Percentiles rank a stretch among this genome's conserved stretches.
Conservation (phyloP, 2,113 vertebrate species). For the Parus major region DNA sequence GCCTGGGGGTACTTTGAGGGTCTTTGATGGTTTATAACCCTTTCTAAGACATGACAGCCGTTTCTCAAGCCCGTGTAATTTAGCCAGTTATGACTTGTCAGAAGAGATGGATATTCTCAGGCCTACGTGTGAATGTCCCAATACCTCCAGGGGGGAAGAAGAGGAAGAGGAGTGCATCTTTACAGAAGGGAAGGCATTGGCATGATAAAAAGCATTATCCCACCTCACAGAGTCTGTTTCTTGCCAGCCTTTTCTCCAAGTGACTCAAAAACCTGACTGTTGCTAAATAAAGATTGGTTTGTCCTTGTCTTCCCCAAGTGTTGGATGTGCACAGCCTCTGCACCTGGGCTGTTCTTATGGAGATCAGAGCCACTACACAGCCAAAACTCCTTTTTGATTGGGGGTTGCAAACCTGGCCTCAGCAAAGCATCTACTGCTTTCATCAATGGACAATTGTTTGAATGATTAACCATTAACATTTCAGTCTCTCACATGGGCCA, state of each 20-base stretch:
- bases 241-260: neutral
- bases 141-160: neutral
- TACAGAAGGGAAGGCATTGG: neutral
- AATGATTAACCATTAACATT: neutral
- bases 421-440: neutral
- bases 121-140: accelerated
- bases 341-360: neutral
- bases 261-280: neutral
- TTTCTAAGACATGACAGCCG: neutral
- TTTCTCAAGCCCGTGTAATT: neutral
- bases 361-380: neutral
- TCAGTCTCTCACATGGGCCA: neutral
- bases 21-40: neutral
- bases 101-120: neutral
- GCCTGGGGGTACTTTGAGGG: neutral
- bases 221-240: neutral
- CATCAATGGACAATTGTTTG: neutral
- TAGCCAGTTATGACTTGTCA: neutral
- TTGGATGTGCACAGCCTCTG: accelerated
- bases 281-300: neutral
- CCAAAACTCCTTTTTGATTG: neutral
- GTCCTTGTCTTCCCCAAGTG: accelerated
- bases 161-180: neutral
- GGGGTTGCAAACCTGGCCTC: neutral
- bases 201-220: neutral